phyloP scores from a whole-genome alignment of 2,797 vertebrate genomes.

The Rhynchonycteris naso region DNA sequence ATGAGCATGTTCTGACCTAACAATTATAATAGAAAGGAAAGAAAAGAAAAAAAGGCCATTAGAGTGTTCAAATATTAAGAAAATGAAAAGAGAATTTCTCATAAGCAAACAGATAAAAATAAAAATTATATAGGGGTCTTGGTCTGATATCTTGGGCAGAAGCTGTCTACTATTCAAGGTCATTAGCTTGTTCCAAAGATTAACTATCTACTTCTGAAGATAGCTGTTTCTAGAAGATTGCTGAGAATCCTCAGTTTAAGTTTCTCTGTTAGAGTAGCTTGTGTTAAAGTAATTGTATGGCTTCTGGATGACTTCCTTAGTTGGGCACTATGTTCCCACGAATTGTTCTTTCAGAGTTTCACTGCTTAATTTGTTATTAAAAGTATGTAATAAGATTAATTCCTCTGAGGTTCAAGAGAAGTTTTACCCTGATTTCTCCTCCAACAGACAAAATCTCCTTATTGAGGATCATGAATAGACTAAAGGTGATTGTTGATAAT shows the following conservation, averaged over 20 bases:
- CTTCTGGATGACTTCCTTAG: background rate
- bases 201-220: background rate
- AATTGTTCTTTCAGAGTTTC: background rate
- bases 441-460: background rate
- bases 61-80: background rate
- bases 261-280: background rate
- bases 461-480: background rate
- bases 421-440: background rate
- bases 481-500: background rate
- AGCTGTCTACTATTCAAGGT: background rate
- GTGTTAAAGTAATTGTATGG: background rate
- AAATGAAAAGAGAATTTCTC: background rate
- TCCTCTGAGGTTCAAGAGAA: background rate
- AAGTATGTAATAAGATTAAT: background rate
- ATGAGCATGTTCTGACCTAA: background rate
- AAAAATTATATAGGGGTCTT: background rate
- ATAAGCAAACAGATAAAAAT: background rate
- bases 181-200: background rate
- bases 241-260: background rate
- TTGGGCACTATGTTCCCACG: background rate
- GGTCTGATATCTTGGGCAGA: background rate
- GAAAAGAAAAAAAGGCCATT: background rate
- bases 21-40: slow-evolving; percentile 6
- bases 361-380: background rate
- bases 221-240: background rate